These are phyloP conservation scores for Oxygymnocypris stewartii DNA, from an alignment of 2,113 vertebrate genomes.

Conservation along the genomic window DNA sequence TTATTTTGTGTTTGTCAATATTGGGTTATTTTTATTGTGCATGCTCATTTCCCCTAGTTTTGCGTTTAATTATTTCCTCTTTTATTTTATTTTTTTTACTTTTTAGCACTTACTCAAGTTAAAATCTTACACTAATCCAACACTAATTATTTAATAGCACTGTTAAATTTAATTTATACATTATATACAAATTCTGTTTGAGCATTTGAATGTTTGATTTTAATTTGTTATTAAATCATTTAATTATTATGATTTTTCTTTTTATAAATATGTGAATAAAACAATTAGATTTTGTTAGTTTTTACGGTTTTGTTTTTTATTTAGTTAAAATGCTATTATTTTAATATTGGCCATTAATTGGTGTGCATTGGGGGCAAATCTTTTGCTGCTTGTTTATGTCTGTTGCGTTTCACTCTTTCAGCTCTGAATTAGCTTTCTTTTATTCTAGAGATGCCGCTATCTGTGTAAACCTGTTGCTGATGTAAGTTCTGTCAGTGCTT, in stretches of 20 bases:
- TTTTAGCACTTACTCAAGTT: neutral
- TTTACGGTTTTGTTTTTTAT: neutral
- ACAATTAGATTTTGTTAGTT: neutral
- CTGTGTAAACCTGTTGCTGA: constrained; percentile 7
- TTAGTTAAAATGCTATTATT: neutral
- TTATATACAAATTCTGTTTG: neutral
- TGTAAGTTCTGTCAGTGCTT: constrained; percentile 16
- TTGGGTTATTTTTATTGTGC: neutral
- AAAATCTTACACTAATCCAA: neutral
- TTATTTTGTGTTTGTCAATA: neutral
- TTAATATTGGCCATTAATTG: neutral
- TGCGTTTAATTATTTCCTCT: neutral
- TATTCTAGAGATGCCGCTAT: neutral
- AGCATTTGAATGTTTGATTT: neutral
- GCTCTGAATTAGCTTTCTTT: neutral
- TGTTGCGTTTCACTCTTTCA: neutral
- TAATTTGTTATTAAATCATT: too few relatives aligned
- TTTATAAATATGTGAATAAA: too few relatives aligned
- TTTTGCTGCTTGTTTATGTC: neutral
- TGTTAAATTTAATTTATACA: too few relatives aligned
- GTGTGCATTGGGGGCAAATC: neutral
- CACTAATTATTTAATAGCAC: too few relatives aligned
- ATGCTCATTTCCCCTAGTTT: neutral
- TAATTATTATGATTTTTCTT: too few relatives aligned
- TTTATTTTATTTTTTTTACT: too few relatives aligned